Percentiles rank a stretch among this genome's conserved stretches.
Conservation (phyloP, 2,113 vertebrate species). For the Otocyon megalotis region DNA sequence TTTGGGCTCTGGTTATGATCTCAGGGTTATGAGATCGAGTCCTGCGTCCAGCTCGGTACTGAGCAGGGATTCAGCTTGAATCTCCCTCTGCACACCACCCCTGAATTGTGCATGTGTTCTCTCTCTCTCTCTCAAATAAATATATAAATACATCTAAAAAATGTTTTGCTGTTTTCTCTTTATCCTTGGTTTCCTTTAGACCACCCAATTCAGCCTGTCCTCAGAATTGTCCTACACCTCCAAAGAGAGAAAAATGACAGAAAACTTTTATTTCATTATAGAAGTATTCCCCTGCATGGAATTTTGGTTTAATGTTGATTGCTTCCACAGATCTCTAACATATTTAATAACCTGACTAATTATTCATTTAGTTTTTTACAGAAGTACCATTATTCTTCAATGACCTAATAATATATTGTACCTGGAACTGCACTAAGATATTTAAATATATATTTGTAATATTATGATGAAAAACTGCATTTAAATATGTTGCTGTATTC, state of each 20-base stretch:
- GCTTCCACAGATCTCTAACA: not conserved
- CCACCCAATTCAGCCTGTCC: not conserved
- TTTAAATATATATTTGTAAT: not conserved
- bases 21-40: not conserved
- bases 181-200: not conserved
- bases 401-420: not conserved
- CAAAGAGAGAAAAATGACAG: no score
- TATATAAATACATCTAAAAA: not conserved
- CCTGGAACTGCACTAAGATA: not conserved
- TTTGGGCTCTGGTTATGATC: not conserved
- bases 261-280: not conserved
- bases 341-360: not conserved
- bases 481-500: not conserved
- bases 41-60: not conserved
- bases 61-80: not conserved
- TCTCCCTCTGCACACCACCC: not conserved
- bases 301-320: not conserved
- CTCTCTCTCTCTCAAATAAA: not conserved
- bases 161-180: not conserved
- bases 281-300: not conserved
- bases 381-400: not conserved
- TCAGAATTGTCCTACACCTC: not conserved
- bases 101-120: not conserved
- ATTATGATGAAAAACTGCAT: not conserved
- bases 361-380: not conserved